Conservation (phyloP, 2,113 vertebrate genomes). For the Lamprotornis superbus region DNA sequence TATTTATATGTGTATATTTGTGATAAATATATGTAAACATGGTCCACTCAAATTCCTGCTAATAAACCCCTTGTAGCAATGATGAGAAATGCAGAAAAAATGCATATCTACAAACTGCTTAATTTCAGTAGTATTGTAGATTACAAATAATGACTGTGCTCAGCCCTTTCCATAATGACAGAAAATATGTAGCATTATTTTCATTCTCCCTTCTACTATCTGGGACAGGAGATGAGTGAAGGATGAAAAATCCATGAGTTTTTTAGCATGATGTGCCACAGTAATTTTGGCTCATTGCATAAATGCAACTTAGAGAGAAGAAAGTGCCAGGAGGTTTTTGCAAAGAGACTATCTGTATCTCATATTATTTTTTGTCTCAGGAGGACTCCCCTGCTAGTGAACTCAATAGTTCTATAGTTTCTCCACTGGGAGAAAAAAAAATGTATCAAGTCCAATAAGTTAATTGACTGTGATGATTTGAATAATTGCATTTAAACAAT, state of each 20-base stretch:
- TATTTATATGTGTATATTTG: too few relatives aligned
- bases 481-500: not conserved
- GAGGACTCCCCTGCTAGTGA: not conserved
- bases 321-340: conserved; percentile 1
- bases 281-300: not conserved
- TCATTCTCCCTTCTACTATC: not conserved
- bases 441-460: not conserved
- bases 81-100: not conserved
- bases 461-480: not conserved
- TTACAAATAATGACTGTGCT: not conserved
- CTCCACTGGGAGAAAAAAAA: not conserved
- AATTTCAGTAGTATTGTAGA: not conserved
- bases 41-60: not conserved
- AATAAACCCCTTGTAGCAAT: not conserved
- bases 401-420: not conserved
- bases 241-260: not conserved
- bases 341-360: conserved; percentile 1
- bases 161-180: not conserved
- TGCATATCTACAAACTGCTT: not conserved
- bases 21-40: not conserved
- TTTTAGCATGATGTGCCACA: not conserved
- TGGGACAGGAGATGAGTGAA: not conserved
- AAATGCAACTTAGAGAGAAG: not conserved
- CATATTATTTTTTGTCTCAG: conserved; percentile 10
- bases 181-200: not conserved